Evolutionary conservation across 2,888 invertebrate species (phyloP).

Genomic region (Apamea crenata): DNA sequence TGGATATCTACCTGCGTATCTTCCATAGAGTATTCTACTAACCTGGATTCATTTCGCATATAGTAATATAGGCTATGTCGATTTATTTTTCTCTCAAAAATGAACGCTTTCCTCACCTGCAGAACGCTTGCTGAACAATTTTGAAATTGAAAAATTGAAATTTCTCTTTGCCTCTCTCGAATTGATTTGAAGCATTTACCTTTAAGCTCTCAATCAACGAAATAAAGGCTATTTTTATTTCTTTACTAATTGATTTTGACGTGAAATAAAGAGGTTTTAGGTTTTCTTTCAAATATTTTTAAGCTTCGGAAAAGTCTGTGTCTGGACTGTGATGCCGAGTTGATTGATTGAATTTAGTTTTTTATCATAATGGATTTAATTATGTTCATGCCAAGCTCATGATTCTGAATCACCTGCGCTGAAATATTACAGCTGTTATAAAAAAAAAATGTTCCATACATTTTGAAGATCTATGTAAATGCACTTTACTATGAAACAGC

Average conservation of each 20-base stretch:
- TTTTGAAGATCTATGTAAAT: too few relatives aligned
- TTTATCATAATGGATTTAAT: background rate
- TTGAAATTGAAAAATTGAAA: constrained; percentile 48
- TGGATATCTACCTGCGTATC: background rate
- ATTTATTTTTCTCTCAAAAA: constrained; percentile 24
- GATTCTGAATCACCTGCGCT: too few relatives aligned
- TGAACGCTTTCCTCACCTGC: constrained; percentile 12
- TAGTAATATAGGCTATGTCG: background rate
- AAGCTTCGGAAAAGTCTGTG: background rate
- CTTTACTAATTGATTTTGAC: background rate
- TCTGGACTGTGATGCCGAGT: too few relatives aligned
- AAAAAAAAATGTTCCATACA: too few relatives aligned
- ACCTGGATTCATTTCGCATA: constrained; percentile 2
- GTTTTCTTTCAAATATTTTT: background rate
- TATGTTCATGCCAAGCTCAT: background rate
- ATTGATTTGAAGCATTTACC: constrained; percentile 40
- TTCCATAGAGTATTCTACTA: background rate
- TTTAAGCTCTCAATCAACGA: constrained; percentile 2
- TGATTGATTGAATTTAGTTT: background rate
- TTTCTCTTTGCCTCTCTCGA: constrained; percentile 21
- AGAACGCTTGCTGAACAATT: constrained; percentile 27
- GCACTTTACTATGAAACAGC: too few relatives aligned
- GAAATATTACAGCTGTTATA: too few relatives aligned
- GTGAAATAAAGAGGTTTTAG: background rate
- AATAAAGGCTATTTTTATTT: constrained; percentile 8